Conservation (phyloP, 2,888 invertebrate genomes). For the Drosophila glabriapex region DNA sequence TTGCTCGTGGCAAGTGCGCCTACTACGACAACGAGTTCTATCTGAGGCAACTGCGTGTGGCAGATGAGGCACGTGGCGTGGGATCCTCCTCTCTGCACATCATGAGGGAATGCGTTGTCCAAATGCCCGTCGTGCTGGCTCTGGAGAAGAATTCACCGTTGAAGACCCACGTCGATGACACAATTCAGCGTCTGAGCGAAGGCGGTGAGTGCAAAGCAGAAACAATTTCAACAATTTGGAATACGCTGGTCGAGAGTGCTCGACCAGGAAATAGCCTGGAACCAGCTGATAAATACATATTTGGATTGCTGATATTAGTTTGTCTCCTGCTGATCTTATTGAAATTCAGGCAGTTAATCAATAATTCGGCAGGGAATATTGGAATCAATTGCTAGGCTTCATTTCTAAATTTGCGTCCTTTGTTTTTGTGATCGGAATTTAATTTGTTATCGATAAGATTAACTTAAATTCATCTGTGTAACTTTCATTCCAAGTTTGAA, state of each 20-base stretch:
- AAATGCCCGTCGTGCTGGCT: conserved; percentile 93
- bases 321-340: too few relatives aligned
- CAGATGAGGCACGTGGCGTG: conserved; percentile 71
- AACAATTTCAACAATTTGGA: background rate
- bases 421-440: too few relatives aligned
- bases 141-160: conserved; percentile 93
- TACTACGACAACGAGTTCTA: conserved; percentile 92
- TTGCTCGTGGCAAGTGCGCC: conserved; percentile 90
- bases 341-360: too few relatives aligned
- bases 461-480: too few relatives aligned
- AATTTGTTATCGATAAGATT: too few relatives aligned
- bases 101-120: conserved; percentile 92
- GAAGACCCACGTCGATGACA: conserved; percentile 89
- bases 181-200: conserved; percentile 90
- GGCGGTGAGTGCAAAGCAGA: conserved; percentile 86
- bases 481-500: too few relatives aligned
- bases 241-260: background rate
- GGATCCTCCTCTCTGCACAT: conserved; percentile 88
- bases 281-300: background rate
- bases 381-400: too few relatives aligned
- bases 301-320: background rate
- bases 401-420: too few relatives aligned
- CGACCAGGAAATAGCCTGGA: background rate
- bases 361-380: too few relatives aligned
- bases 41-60: conserved; percentile 88